Base-by-base conservation (phyloP, 2,797 vertebrate genomes). In the Antennarius maculatus region DNA sequence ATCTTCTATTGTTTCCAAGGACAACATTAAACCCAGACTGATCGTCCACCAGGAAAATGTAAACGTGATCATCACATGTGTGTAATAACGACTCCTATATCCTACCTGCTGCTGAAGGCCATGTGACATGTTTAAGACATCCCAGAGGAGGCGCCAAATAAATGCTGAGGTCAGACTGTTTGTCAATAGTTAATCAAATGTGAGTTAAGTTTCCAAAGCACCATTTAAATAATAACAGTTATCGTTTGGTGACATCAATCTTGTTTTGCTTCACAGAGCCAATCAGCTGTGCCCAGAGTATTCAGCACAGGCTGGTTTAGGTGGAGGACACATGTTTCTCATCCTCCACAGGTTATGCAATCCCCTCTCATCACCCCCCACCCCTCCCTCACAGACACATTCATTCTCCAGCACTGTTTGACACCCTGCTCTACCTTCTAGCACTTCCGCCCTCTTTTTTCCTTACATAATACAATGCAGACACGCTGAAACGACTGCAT, bases 241-340 rank as follows among this genome's bases (percentile, higher is more conserved):
- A 23, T 23, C 31, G 4, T 34, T 8, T 34, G 31, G 31, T 5
- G 31, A 34, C 31, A 34, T 34, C 31, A 5, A 34, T 8, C 31
- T 34, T 48, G 16, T 76, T 45, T 61, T 51, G 48, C 50, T 34
- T 34, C 31, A 34, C 31, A 34, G 31, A 34, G 31, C 31, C 31
- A 5, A 47, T 75, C 54, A 50, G 49, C 54, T 70, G 54, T 34
- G 57, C 49, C 54, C 71, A 54, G 13, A 43, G 42, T 4, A 42
- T 42, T 42, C 61, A 72, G 59, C 66, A 28, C 1, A 4, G 27
- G n/a, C 51, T 53, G 29, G 65, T 83, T 69, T 79, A 80, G 81
- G 83, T 80, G 72, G 72, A 84, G 77, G 79, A 69, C 83, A 85
- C 69, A 85, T 89, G 87, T 82, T 78, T 70, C 77, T 42, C 16